Conservation (phyloP, 2,797 vertebrate genomes). For the Capromys pilorides region DNA sequence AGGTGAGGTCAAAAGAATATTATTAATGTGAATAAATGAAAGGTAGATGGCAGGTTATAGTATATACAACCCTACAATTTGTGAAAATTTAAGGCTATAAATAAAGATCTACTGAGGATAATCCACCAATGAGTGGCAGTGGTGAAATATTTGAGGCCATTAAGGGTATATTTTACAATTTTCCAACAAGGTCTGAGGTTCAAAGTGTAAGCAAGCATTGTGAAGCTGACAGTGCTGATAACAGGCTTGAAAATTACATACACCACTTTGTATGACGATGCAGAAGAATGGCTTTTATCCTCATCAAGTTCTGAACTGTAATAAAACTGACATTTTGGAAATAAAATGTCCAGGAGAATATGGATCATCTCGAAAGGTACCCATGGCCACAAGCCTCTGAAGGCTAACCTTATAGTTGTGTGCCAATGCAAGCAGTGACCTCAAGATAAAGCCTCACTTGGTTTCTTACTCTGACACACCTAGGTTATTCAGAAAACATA, state of each 20-base stretch:
- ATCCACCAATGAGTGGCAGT: neutral
- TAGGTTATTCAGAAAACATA: neutral
- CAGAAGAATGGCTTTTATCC: too few species aligned
- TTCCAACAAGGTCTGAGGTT: neutral
- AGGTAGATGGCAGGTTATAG: neutral
- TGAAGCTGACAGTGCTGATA: neutral
- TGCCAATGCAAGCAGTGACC: neutral
- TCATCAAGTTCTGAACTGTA: neutral
- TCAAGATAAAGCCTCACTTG: neutral
- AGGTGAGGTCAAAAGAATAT: neutral
- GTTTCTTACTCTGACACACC: neutral
- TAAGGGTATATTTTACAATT: neutral
- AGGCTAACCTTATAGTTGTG: neutral
- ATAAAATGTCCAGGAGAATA: neutral
- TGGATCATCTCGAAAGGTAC: neutral
- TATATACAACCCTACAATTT: neutral
- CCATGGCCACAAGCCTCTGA: neutral
- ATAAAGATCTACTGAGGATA: neutral
- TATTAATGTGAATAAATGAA: neutral
- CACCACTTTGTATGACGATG: neutral
- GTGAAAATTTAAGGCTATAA: neutral
- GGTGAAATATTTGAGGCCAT: neutral
- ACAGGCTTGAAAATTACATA: neutral
- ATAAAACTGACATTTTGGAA: neutral
- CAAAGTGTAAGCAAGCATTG: neutral